A percentile compares a stretch with the other conserved stretches of the same genome.
phyloP scores from a whole-genome alignment of 2,888 invertebrate species.

The Opisthograptis luteolata region DNA sequence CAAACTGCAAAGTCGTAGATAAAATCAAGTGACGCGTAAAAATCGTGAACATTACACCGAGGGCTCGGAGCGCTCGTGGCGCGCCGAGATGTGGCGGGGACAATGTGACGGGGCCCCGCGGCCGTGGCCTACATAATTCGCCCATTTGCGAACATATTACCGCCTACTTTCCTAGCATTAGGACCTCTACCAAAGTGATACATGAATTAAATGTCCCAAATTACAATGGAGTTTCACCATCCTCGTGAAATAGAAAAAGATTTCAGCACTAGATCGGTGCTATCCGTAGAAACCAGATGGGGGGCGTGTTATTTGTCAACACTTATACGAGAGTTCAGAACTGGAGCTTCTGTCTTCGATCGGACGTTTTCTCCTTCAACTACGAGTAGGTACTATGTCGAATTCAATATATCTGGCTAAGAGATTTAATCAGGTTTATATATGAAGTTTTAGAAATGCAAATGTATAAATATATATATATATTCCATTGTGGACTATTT shows the following conservation, averaged over 20 bases:
- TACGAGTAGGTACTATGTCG: too few species aligned
- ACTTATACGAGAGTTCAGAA: too few species aligned
- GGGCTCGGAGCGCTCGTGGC: constrained; percentile 6
- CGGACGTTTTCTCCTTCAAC: too few species aligned
- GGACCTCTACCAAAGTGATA: not conserved
- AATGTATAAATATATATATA: too few species aligned
- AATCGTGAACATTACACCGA: constrained; percentile 8
- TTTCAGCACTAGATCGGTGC: not conserved
- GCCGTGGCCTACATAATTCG: not conserved
- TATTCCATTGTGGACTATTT: too few species aligned
- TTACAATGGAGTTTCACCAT: not conserved
- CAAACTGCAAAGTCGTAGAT: constrained; percentile 6
- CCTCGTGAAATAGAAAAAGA: not conserved
- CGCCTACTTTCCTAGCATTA: not conserved
- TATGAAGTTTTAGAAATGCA: too few species aligned
- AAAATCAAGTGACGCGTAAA: constrained; percentile 13
- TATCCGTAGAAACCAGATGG: not conserved
- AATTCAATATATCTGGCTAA: too few species aligned
- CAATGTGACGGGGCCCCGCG: not conserved
- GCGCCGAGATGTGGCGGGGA: constrained; percentile 4
- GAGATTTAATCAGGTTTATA: too few species aligned
- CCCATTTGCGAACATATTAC: constrained; percentile 6
- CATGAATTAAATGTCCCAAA: not conserved
- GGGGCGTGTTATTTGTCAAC: not conserved
- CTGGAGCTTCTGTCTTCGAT: too few species aligned